phyloP scores from a whole-genome alignment of 2,113 vertebrate species.

The Paraplagusia blochii region DNA sequence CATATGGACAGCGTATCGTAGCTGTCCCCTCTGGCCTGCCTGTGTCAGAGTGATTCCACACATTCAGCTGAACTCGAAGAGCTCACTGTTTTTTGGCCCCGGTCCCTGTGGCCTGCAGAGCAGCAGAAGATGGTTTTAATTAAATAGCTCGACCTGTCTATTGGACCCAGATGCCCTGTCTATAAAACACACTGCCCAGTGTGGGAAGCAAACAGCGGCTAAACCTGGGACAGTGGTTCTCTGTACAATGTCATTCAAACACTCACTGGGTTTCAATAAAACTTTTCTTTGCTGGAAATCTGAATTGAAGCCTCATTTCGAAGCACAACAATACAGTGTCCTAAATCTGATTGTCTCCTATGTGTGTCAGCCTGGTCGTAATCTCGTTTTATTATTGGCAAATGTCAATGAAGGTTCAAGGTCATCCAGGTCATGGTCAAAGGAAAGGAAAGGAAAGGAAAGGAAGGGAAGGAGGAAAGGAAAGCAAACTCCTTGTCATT shows the following conservation, averaged over 20 bases:
- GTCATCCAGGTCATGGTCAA: too few relatives aligned
- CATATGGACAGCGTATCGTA: constrained; percentile 15
- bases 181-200: constrained; percentile 38
- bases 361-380: too few relatives aligned
- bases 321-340: too few relatives aligned
- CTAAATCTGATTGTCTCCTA: too few relatives aligned
- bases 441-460: too few relatives aligned
- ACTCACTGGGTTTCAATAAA: too few relatives aligned
- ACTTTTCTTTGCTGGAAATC: constrained; percentile 6
- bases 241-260: neutral
- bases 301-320: neutral
- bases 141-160: constrained; percentile 57
- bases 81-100: constrained; percentile 30
- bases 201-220: constrained; percentile 32
- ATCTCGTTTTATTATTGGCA: too few relatives aligned
- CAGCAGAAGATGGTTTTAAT: constrained; percentile 53
- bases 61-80: constrained; percentile 21
- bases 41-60: constrained; percentile 35
- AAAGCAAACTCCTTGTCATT: too few relatives aligned
- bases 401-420: too few relatives aligned
- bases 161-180: constrained; percentile 36
- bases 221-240: neutral
- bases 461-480: too few relatives aligned
- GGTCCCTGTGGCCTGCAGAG: constrained; percentile 44
- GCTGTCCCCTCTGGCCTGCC: constrained; percentile 21